These are phyloP conservation scores for Trichomycterus rosablanca DNA, from an alignment of 2,113 vertebrate genomes.

Conservation along the genomic window DNA sequence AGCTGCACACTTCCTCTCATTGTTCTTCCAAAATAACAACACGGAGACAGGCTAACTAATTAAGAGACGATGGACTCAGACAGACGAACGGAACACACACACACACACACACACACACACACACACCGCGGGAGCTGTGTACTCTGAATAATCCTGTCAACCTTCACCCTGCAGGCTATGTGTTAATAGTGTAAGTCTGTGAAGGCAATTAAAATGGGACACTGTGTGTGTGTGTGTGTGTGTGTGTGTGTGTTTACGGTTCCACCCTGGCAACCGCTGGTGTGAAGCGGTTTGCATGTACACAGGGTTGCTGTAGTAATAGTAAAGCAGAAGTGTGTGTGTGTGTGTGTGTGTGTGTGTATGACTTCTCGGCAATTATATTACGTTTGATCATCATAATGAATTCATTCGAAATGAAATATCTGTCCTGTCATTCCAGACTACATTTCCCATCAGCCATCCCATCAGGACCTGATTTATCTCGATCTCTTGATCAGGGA, in stretches of 20 bases:
- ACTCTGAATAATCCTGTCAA: background rate
- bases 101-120: conserved; percentile 13
- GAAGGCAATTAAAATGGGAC: background rate
- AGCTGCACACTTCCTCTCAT: conserved; percentile 42
- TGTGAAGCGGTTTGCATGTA: conserved; percentile 12
- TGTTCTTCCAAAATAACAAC: conserved; percentile 49
- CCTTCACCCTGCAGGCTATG: background rate
- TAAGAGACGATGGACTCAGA: background rate
- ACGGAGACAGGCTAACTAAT: conserved; percentile 3
- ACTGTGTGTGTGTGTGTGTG: conserved; percentile 10
- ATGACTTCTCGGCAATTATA: background rate
- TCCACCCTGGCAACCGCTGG: conserved; percentile 18
- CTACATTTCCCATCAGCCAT: no score
- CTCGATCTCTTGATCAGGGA: no score
- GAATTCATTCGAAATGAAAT: background rate
- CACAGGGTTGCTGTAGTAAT: background rate
- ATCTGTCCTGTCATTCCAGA: background rate
- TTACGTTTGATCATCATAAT: background rate
- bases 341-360: background rate
- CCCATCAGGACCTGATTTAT: no score
- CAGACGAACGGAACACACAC: background rate
- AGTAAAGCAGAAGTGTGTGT: background rate
- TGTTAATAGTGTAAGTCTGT: conserved; percentile 2
- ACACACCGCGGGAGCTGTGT: conserved; percentile 7
- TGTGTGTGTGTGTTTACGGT: conserved; percentile 12